Percentiles rank a stretch among this genome's conserved stretches.
Evolutionary conservation across 2,888 invertebrate genomes (phyloP).

Genomic region (Chrysodeixis includens): DNA sequence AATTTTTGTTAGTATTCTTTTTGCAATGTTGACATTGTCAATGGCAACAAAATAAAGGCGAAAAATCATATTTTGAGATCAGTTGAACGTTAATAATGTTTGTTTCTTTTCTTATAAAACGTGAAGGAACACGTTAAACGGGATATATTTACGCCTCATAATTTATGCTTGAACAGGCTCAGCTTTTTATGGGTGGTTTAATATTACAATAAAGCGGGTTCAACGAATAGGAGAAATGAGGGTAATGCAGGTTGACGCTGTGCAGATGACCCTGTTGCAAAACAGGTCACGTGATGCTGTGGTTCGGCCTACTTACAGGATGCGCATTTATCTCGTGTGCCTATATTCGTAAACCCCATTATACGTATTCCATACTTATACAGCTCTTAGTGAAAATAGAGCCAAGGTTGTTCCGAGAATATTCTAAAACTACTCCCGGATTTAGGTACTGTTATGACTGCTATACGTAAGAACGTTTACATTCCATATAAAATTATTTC

Average conservation of each 20-base stretch:
- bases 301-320: constrained; percentile 36
- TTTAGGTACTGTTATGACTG: constrained; percentile 10
- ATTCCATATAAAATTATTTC: constrained; percentile 9
- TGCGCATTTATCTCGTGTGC: constrained; percentile 20
- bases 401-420: constrained; percentile 28
- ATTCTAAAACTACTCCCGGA: constrained; percentile 27
- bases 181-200: constrained; percentile 23
- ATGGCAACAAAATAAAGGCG: not conserved
- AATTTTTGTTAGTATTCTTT: not conserved
- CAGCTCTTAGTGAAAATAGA: constrained; percentile 40
- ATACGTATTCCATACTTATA: constrained; percentile 28
- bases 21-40: not conserved
- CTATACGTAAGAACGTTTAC: constrained; percentile 9
- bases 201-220: constrained; percentile 20
- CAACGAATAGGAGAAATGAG: constrained; percentile 41
- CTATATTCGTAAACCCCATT: constrained; percentile 24
- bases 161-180: constrained; percentile 31
- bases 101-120: not conserved
- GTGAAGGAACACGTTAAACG: not conserved
- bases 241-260: constrained; percentile 30
- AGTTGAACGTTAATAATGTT: not conserved
- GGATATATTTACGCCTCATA: constrained; percentile 17
- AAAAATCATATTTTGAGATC: not conserved
- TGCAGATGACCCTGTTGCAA: constrained; percentile 48
- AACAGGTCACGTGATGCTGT: constrained; percentile 54